Base-by-base conservation (phyloP, 2,888 invertebrate genomes). In the Schizotus pectinicornis region DNA sequence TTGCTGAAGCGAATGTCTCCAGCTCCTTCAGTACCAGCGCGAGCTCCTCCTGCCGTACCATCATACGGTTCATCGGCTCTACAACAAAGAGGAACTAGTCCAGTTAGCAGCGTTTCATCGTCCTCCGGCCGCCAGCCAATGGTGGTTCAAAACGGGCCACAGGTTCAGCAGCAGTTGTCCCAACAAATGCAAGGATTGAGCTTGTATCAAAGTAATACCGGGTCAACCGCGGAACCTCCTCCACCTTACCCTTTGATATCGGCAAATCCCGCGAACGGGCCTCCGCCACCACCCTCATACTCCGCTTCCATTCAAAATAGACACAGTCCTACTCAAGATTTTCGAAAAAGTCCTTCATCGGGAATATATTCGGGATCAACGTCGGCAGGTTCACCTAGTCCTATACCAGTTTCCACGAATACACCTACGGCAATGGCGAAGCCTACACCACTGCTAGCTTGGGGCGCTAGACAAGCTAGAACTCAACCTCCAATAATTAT, bases 401-500 rank as follows among this genome's bases (percentile, higher is more conserved):
- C 93, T 32, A 88, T 92, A 46, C 82, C 86, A 36, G 84, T 85
- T 12, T 82, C 87, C 31, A 85, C 87, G 46, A 84, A 86, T 47
- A 80, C 84, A 3, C 81, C 88, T 47, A 81, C 86, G 36, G 84
- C 86, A 6, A 86, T 89, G 85, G 86, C 89, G 37, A 84, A 92
- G 64, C 92, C 93, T 3, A 90, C 92, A 62, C 92, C 95, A 2
- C 81, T 92, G 52, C 90, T 89, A 76, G 90, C 92, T 42, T 92
- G 94, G 88, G 89, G 90, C 54, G 91, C 93, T 52, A 83, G 91
- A 46, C 95, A 95, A 78, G 89, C 94, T 35, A 92, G 91, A 73
- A 90, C 94, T 12, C 95, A 95, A 74, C 91, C 94, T 45, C 95
- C 95, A 6, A 93, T 97, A 65, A 95, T 97, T 63, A 97, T 96